Conservation (phyloP, 2,797 vertebrate genomes). For the Simalia tracyae region DNA sequence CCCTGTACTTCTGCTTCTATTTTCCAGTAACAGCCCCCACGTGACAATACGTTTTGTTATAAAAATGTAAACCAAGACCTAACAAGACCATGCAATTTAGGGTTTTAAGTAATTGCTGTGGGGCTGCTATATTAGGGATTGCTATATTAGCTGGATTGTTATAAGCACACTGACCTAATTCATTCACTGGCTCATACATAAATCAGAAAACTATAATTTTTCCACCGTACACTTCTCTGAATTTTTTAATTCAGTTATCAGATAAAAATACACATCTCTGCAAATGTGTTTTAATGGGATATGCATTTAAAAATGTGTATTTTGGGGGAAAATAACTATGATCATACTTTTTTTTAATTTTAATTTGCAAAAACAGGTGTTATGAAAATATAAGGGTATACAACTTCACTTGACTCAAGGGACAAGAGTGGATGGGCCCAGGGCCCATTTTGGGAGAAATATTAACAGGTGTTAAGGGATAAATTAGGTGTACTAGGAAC, state of each 20-base stretch:
- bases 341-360: neutral
- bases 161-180: neutral
- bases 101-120: neutral
- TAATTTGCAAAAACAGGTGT: neutral
- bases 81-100: neutral
- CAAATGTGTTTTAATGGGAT: neutral
- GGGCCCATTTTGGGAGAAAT: neutral
- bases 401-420: neutral
- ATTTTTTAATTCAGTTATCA: neutral
- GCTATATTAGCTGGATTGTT: neutral
- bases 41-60: neutral
- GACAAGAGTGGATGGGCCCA: neutral
- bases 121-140: neutral
- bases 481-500: neutral
- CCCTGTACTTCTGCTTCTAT: neutral
- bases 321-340: neutral
- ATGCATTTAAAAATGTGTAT: neutral
- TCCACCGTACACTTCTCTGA: neutral
- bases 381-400: neutral
- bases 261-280: neutral
- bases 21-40: neutral
- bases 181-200: neutral
- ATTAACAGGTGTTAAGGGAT: neutral
- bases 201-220: neutral
- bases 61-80: neutral